A percentile compares a stretch with the other conserved stretches of the same genome.
These are phyloP conservation scores for Hirtodrosophila confusa DNA, from an alignment of 2,888 invertebrate species.

Conservation along the genomic window DNA sequence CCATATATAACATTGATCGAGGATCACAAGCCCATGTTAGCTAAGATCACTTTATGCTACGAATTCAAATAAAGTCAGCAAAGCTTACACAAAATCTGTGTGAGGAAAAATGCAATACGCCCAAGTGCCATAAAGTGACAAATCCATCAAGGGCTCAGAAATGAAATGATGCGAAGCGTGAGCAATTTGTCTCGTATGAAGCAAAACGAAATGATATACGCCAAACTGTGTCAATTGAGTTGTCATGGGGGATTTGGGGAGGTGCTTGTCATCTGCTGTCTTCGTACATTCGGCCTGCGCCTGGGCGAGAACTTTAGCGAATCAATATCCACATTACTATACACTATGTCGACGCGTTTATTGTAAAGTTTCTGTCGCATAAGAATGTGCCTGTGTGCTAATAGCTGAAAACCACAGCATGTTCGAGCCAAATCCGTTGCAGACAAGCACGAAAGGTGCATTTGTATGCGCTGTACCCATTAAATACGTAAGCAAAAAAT, in stretches of 20 bases:
- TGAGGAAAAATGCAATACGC: conserved; percentile 12
- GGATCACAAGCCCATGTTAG: no score
- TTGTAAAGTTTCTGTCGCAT: conserved; percentile 23
- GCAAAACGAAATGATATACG: conserved; percentile 39
- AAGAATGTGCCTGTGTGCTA: conserved; percentile 11
- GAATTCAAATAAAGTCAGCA: background rate
- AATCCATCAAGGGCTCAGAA: conserved; percentile 66
- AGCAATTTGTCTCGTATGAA: conserved; percentile 65
- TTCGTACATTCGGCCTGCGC: conserved; percentile 11
- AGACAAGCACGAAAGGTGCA: no score
- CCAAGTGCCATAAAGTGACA: conserved; percentile 67
- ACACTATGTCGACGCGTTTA: conserved; percentile 11
- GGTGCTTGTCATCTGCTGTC: conserved; percentile 26
- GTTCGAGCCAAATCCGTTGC: conserved; percentile 1
- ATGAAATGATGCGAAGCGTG: conserved; percentile 65
- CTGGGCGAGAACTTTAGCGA: conserved; percentile 9
- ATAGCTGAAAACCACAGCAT: background rate
- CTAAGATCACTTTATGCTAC: background rate
- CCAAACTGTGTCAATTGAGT: conserved; percentile 38
- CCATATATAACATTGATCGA: no score
- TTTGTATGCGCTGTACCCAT: no score
- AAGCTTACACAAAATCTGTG: conserved; percentile 9
- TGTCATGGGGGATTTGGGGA: conserved; percentile 20
- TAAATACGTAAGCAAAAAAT: no score
- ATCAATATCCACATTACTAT: conserved; percentile 15